phyloP scores from a whole-genome alignment of 2,888 invertebrate species.

The Pollenia griseotomentosa region DNA sequence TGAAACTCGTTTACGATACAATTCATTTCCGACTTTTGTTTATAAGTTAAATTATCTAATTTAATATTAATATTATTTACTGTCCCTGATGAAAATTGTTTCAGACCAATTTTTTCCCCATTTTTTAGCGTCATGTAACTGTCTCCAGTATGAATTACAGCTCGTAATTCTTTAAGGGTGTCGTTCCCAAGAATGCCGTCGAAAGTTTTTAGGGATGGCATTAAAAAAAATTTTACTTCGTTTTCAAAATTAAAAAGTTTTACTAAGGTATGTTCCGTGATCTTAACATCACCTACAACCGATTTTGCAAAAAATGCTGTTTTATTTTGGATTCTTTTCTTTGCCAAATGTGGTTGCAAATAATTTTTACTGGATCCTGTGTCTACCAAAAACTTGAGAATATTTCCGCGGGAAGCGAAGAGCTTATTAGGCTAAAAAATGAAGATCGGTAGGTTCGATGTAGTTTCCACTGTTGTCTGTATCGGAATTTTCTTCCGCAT shows the following conservation, averaged over 20 bases:
- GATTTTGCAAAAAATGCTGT: constrained; percentile 21
- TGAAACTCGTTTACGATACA: too few relatives aligned
- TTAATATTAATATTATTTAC: too few relatives aligned
- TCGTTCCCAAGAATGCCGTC: background rate
- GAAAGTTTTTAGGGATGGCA: background rate
- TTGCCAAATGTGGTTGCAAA: constrained; percentile 22
- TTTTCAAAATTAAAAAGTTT: background rate
- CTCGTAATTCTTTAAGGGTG: background rate
- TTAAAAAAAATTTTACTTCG: constrained; percentile 1
- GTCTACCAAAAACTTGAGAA: constrained; percentile 33
- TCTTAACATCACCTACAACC: constrained; percentile 9
- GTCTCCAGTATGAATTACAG: background rate
- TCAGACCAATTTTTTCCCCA: too few relatives aligned
- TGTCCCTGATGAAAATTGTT: too few relatives aligned
- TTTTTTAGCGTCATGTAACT: background rate
- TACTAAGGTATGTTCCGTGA: constrained; percentile 19
- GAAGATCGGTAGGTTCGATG: background rate
- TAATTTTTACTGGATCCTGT: constrained; percentile 25
- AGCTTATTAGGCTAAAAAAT: constrained; percentile 25
- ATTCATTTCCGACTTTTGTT: too few relatives aligned
- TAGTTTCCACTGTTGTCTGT: background rate
- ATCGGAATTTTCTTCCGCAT: too few relatives aligned
- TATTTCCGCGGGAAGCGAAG: constrained; percentile 31
- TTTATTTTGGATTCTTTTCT: constrained; percentile 13
- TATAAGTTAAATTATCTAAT: too few relatives aligned